phyloP scores from a whole-genome alignment of 2,888 invertebrate genomes.

The Oligia strigilis region DNA sequence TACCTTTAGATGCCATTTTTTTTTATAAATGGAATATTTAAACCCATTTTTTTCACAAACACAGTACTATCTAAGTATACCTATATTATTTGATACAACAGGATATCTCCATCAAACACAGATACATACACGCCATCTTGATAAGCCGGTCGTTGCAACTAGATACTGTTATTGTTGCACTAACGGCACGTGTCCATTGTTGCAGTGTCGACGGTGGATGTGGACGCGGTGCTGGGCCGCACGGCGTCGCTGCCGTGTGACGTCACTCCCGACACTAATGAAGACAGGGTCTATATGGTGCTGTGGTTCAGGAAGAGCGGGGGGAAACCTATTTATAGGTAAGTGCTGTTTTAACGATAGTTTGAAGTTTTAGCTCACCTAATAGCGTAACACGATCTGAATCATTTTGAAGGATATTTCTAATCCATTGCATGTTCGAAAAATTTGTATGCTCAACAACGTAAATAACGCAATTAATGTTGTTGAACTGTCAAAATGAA shows the following conservation, averaged over 20 bases:
- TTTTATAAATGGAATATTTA: not conserved
- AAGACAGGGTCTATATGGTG: constrained; percentile 97
- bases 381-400: not conserved
- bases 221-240: constrained; percentile 96
- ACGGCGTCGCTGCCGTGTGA: constrained; percentile 97
- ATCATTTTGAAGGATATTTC: not conserved
- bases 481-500: not conserved
- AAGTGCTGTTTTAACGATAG: constrained; percentile 12
- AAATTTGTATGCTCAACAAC: not conserved
- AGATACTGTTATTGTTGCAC: constrained; percentile 10
- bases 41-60: not conserved
- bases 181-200: constrained; percentile 66
- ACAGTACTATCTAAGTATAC: not conserved
- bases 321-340: constrained; percentile 97
- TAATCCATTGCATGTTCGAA: not conserved
- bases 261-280: constrained; percentile 95
- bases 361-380: no score
- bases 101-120: not conserved
- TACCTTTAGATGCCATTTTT: not conserved
- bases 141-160: not conserved
- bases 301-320: constrained; percentile 97
- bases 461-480: not conserved
- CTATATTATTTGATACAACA: not conserved
- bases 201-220: constrained; percentile 89
- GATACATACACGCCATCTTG: constrained; percentile 1